Base-by-base conservation (phyloP, 2,888 invertebrate species). In the Cerastoderma edule region DNA sequence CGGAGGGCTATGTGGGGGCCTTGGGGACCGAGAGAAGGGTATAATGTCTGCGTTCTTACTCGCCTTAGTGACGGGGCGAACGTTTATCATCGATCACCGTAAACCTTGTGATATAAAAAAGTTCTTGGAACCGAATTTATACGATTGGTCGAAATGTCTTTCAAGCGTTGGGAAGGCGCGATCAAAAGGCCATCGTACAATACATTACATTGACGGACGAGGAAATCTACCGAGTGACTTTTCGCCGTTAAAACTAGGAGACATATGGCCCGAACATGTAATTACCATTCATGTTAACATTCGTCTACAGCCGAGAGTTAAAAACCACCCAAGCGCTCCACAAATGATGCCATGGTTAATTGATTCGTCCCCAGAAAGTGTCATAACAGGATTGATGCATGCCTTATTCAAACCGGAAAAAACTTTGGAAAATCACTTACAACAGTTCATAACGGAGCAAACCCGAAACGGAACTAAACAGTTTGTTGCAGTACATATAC, bases 11-110 rank as follows among this genome's bases (percentile, higher is more conserved):
- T 78, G 78, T 66, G 78, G 78, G 3, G 78, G 75, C 0, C 67
- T 65, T 66, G 79, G 72, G 2, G 72, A 72, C 27, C 46, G 75
- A 30, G 67, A 72, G 24, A 79, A 75, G 24, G 75, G 75, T 1
- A 75, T 78, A 2, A 66, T 70, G 19, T 46, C 75, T 4, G 6
- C 57, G 2, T 75, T 70, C 35, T 39, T 79, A 4, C 50, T 75
- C 16, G 69, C 79, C 30, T 16, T 72, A 4, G 24, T 75, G 16
- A 67, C 67, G 8, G 70, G 70, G 44, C 54, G 75, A 32, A 64
- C 64, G 0, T 72, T 75, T 39, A 67, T 67, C 5, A 67, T 79
- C 22, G 53, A 72, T 35, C 56, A 66, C 32, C n/a, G 35, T 4
- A 48, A 35, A 30, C 75, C 79, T 46, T 75, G 79, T 63, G 63